Conservation (phyloP, 1,140 invertebrate genomes). For the Lordiphosa mommai region DNA sequence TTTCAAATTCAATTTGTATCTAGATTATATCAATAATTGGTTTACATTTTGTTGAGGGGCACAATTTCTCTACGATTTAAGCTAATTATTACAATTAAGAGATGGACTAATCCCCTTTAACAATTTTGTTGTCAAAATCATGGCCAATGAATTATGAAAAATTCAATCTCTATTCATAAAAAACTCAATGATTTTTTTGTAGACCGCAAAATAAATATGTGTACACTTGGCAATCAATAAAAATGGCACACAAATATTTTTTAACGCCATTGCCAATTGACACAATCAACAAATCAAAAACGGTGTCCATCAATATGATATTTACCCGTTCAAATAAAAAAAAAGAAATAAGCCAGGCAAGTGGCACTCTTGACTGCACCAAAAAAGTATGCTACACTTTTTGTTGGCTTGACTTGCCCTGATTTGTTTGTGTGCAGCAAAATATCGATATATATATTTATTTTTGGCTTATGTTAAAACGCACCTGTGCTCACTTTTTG, state of each 20-base stretch:
- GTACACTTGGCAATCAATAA: slow-evolving; percentile 49
- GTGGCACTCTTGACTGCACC: slow-evolving; percentile 18
- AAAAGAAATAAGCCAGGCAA: slow-evolving; percentile 7
- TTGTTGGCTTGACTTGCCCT: background rate
- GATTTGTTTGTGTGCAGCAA: too few species aligned
- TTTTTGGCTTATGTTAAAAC: slow-evolving; percentile 23
- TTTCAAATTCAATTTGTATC: slow-evolving; percentile 5
- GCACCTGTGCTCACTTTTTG: slow-evolving; percentile 45
- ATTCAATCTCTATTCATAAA: background rate
- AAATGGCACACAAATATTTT: slow-evolving; percentile 39
- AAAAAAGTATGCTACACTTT: slow-evolving; percentile 31
- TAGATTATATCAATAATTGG: slow-evolving; percentile 28
- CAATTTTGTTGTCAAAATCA: slow-evolving; percentile 1
- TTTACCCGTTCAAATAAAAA: slow-evolving; percentile 20
- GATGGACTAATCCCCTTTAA: background rate
- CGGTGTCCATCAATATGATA: slow-evolving; percentile 52
- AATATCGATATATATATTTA: background rate
- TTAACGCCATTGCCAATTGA: slow-evolving; percentile 51
- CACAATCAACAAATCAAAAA: slow-evolving; percentile 70
- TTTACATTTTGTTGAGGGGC: slow-evolving; percentile 20
- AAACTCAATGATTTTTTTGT: background rate
- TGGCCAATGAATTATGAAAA: too few species aligned
- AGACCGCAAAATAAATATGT: slow-evolving; percentile 23
- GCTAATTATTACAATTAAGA: slow-evolving; percentile 29
- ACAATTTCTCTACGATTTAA: slow-evolving; percentile 12